Conservation (phyloP, 2,888 invertebrate species). For the Sinopyrophorus schimmeli region DNA sequence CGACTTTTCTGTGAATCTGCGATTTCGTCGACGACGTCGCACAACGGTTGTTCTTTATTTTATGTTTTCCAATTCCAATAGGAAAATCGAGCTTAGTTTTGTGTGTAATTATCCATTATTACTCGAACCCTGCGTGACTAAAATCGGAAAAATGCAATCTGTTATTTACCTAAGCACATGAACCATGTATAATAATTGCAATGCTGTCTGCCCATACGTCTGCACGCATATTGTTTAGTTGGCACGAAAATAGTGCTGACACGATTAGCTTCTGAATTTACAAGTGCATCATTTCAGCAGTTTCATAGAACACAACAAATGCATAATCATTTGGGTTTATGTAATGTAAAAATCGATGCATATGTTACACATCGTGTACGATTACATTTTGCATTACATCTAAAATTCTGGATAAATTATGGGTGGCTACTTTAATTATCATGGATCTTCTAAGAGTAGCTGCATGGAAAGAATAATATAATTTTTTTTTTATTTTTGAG, state of each 20-base stretch:
- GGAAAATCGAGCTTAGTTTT: slow-evolving; percentile 42
- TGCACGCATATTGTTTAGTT: slow-evolving; percentile 47
- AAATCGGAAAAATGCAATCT: slow-evolving; percentile 45
- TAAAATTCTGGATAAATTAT: too few relatives aligned
- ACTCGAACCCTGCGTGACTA: slow-evolving; percentile 49
- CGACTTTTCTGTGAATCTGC: not conserved
- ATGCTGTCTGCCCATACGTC: slow-evolving; percentile 50
- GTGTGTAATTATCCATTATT: slow-evolving; percentile 52
- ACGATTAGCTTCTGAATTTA: slow-evolving; percentile 9
- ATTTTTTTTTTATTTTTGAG: too few relatives aligned
- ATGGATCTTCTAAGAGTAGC: too few relatives aligned
- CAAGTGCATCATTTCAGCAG: too few relatives aligned
- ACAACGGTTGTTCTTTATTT: slow-evolving; percentile 1
- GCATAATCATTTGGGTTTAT: too few relatives aligned
- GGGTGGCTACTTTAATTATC: too few relatives aligned
- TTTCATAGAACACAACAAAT: too few relatives aligned
- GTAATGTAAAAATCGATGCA: too few relatives aligned
- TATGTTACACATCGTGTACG: too few relatives aligned
- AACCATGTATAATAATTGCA: slow-evolving; percentile 51
- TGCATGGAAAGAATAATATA: too few relatives aligned
- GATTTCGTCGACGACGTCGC: slow-evolving; percentile 5
- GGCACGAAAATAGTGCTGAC: slow-evolving; percentile 38
- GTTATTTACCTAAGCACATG: slow-evolving; percentile 46
- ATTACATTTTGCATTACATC: too few relatives aligned
- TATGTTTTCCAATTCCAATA: slow-evolving; percentile 32